Evolutionary conservation across 2,113 vertebrate species (phyloP), one percentile per base, ranked within the genome.

Genomic region (Ibidorhyncha struthersii): DNA sequence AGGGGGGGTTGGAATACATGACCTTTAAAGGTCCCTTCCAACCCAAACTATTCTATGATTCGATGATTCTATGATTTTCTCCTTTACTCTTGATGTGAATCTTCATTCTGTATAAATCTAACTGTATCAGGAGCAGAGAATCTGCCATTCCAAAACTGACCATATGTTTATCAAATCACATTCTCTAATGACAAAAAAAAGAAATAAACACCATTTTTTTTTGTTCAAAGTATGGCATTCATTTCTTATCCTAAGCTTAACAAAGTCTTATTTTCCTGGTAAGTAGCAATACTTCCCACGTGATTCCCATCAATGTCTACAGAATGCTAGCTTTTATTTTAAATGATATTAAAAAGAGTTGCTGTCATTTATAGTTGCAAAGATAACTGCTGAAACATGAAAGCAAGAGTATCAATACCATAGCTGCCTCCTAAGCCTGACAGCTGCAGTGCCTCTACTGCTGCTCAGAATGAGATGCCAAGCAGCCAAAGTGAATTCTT

Each of bases 381-480:
- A 96, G 91, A 91, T 83, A 95, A 95, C 89, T 91, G 59, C 84
- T 62, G 70, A 90, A 95, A 96, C 82, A 91, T 55, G 86, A 96
- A 96, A 96, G 91, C 45, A 72, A 62, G 86, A 77, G 76, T 77
- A 91, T 52, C 93, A 95, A 21, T 52, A 91, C 81, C 70, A 49
- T 62, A 79, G 71, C 66, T 91, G 74, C 71, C 67, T 93, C 82
- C 89, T 66, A 61, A 94, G 62, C 86, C 86, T 95, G 95, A 93
- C 91, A 96, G 94, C 87, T 91, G 80, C 89, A 47, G 34, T 19
- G 67, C 41, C 17, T 86, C 67, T 90, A 63, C 76, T 94, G 82
- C 66, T 90, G 76, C 90, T 83, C 71, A 73, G 41, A 89, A 82
- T 14, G 45, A 93, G 84, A 79, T 2, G n/a, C 67, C 55, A 58